Base-by-base conservation (phyloP, 2,888 invertebrate species). In the Meiosimyza platycephala region DNA sequence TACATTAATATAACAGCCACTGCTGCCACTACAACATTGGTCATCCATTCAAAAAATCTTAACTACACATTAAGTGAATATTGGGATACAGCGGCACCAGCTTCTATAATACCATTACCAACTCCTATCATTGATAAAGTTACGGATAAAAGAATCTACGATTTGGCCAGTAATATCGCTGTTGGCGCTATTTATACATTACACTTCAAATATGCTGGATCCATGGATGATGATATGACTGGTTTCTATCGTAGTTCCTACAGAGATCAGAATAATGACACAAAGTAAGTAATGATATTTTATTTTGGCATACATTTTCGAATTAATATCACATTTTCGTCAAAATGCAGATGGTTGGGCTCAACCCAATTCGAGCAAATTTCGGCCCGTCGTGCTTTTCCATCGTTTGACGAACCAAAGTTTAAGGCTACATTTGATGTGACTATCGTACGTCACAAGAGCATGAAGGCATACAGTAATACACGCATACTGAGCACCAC, bases 341-440 rank as follows among this genome's bases (percentile, higher is more conserved):
- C 33, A n/a, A 1, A 18, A 59, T 82, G 18, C 63, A 80, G 79
- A 73, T 80, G 82, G 82, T 81, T 93, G 6, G 89, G 90, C 1
- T 88, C 91, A 0, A 92, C 93, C 0, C 93, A 93, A 74, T 89
- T 93, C 68, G 91, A 93, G 80, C 89, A 92, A 0, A 90, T 90
- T 0, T 88, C 89, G 75, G 92, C 93, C 0, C 90, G 93, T 1
- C 86, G 89, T 9, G 91, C 91, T 0, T 93, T 94, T 82, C 94
- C 94, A 0, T 94, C 94, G 80, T 94, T 92, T 80, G 95, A 95
- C 80, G 94, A 93, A 79, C 94, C 94, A 0, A 87, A 86, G 0
- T 82, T 90, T 16, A 94, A 94, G 80, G 93, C 94, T 0, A 84
- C 85, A 18, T 94, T 93, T 82, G 86, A 89, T 13, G 88, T 93